A percentile compares a stretch with the other conserved stretches of the same genome.
phyloP scores from a whole-genome alignment of 2,113 vertebrate genomes.

The Pongo pygmaeus region DNA sequence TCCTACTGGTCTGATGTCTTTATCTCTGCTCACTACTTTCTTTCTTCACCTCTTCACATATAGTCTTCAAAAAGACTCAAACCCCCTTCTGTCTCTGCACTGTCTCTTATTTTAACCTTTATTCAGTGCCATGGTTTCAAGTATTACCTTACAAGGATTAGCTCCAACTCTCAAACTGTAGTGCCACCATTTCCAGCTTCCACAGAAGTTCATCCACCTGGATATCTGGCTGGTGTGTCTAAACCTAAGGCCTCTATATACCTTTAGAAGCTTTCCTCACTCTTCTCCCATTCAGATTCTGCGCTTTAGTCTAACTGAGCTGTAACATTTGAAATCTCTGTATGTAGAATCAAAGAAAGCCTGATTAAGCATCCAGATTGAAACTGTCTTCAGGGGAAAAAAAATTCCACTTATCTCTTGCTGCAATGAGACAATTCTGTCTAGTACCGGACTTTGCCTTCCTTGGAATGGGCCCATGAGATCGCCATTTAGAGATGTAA shows the following conservation, averaged over 20 bases:
- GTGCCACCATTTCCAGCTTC: neutral
- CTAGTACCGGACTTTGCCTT: constrained; percentile 35
- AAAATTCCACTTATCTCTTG: neutral
- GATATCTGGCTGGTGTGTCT: neutral
- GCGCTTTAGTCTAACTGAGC: neutral
- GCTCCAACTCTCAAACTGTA: neutral
- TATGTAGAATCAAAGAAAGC: neutral
- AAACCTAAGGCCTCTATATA: neutral
- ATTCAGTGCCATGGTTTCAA: neutral
- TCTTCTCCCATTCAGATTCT: neutral
- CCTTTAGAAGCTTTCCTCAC: neutral
- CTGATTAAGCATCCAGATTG: neutral
- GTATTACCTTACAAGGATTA: neutral
- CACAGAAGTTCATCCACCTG: neutral
- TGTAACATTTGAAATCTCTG: neutral
- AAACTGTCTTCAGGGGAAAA: neutral
- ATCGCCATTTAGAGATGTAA: constrained; percentile 65
- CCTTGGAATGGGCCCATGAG: constrained; percentile 66
- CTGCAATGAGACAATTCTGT: neutral
- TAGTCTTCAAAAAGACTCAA: neutral
- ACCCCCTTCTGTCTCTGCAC: neutral
- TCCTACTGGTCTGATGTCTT: neutral
- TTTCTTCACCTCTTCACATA: neutral
- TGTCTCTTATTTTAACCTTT: neutral
- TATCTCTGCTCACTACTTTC: neutral